phyloP scores from a whole-genome alignment of 2,888 invertebrate species.

The Gortyna flavago region DNA sequence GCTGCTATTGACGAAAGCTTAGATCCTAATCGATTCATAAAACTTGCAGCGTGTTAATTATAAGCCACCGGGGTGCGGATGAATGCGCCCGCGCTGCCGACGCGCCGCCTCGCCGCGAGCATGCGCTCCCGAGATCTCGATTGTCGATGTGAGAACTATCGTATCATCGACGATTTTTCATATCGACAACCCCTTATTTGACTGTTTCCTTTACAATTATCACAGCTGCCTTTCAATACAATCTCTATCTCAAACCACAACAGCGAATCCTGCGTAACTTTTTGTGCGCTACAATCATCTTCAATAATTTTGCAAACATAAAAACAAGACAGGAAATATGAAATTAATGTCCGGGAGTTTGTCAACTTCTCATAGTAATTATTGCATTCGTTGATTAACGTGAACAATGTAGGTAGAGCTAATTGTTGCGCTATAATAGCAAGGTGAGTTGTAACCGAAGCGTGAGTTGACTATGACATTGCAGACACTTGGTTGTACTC shows the following conservation, averaged over 20 bases:
- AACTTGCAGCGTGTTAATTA: conserved; percentile 90
- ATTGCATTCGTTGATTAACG: conserved; percentile 73
- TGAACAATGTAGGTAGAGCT: conserved; percentile 71
- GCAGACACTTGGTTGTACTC: conserved; percentile 73
- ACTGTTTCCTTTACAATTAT: conserved; percentile 82
- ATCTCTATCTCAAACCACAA: conserved; percentile 59
- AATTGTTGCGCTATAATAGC: conserved; percentile 79
- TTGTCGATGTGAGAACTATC: conserved; percentile 83
- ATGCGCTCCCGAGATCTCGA: conserved; percentile 76
- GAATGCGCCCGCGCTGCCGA: conserved; percentile 71
- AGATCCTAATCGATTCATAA: conserved; percentile 90
- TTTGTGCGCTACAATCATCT: conserved; percentile 44
- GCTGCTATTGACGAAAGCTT: conserved; percentile 90
- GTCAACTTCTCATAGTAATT: conserved; percentile 72
- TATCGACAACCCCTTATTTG: conserved; percentile 82
- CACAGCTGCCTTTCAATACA: conserved; percentile 74
- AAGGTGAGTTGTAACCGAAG: conserved; percentile 78
- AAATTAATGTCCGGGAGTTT: conserved; percentile 69
- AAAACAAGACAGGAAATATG: conserved; percentile 66
- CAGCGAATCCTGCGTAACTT: conserved; percentile 40
- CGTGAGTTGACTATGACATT: conserved; percentile 78
- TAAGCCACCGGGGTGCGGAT: conserved; percentile 88
- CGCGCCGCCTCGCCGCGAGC: conserved; percentile 76
- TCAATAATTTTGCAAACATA: conserved; percentile 59
- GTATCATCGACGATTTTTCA: conserved; percentile 83